Evolutionary conservation across 2,888 invertebrate species (phyloP), one percentile per base, ranked within the genome.

Genomic region (Ormyrus rosae): DNA sequence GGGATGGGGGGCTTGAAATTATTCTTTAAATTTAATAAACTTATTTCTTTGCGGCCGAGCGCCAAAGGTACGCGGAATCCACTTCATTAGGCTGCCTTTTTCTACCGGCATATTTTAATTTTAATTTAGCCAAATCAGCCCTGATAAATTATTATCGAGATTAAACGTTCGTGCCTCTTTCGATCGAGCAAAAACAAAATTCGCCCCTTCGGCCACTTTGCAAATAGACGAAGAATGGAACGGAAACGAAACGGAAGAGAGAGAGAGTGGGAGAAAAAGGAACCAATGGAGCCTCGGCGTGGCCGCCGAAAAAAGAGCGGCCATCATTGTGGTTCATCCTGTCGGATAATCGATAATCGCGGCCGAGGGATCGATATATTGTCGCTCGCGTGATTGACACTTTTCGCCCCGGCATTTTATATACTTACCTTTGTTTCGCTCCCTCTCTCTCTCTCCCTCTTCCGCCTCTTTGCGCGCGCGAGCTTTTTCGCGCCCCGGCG

Each of bases 311-410:
- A 73, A 79, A 82, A 81, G 64, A 70, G 55, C 50, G 55, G 63
- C 50, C 48, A 60, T 34, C 60, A 67, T 67, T 53, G 70, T 50
- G 72, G 60, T 71, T 50, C 65, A 13, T 46, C n/a, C 64, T n/a
- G 13, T 8, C 67, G 70, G 34, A 81, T 80, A 80, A 77, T 81
- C 81, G 77, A 77, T 72, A 81, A 81, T 83, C 78, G 68, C 60
- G 56, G 19, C 11, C 73, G 74, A 69, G 70, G 77, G 63, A 81
- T 81, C 78, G 81, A 78, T 78, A 19, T n/a, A 64, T 34, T 71
- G 63, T 19, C 9, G 6, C 11, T 51, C 50, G 19, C 45, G 19
- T 19, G 50, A 19, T 19, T 19, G 19, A 6, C n/a, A 50, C 10
- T 50, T 55, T 63, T 71, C 11, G 7, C 63, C 45, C 34, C 10